Evolutionary conservation across 2,113 vertebrate species (phyloP).

Genomic region (Sigmodon hispidus): DNA sequence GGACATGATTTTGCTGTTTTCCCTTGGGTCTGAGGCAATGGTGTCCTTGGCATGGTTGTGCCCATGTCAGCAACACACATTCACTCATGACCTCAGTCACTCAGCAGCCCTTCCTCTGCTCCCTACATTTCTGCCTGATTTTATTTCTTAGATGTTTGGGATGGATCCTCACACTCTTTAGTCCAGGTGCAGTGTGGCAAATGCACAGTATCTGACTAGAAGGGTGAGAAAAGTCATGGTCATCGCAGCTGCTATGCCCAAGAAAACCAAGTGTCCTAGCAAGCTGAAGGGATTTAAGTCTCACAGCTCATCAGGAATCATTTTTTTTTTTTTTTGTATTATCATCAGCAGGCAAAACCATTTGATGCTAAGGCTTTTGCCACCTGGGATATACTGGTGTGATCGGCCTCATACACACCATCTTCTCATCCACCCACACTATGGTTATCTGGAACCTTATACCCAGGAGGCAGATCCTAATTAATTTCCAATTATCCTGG

Average conservation of each 20-base stretch:
- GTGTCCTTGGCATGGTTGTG: background rate
- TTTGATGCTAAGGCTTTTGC: background rate
- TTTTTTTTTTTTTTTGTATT: background rate
- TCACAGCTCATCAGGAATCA: background rate
- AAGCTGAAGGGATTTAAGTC: background rate
- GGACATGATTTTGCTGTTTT: background rate
- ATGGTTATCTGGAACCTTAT: background rate
- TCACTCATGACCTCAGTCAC: background rate
- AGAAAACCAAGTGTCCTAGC: background rate
- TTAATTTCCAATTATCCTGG: background rate
- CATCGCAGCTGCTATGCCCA: background rate
- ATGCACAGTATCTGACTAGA: background rate
- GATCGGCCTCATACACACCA: background rate
- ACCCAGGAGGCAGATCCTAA: background rate
- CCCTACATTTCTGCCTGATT: background rate
- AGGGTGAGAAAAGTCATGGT: background rate
- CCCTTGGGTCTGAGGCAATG: background rate
- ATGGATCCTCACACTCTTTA: background rate
- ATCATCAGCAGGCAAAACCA: background rate
- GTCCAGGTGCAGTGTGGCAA: background rate
- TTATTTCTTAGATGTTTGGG: background rate
- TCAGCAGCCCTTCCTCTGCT: too few relatives aligned
- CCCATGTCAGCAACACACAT: background rate
- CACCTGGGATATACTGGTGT: background rate
- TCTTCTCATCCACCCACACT: background rate